phyloP scores from a whole-genome alignment of 2,797 vertebrate species.

The Micropoecilia bifurca region DNA sequence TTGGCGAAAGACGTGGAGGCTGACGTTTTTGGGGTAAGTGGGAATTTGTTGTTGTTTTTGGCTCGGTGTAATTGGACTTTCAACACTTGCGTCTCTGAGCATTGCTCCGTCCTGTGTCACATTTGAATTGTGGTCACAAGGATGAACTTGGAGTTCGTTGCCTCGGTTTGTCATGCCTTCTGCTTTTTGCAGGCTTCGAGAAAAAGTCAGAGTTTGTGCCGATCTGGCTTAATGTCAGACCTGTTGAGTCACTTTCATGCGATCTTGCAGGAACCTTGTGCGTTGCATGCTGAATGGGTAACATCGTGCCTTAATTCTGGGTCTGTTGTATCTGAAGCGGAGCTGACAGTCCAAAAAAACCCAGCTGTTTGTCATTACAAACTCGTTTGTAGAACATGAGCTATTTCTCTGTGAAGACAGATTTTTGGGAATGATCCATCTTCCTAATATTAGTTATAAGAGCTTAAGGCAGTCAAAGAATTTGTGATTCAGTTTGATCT shows the following conservation, averaged over 20 bases:
- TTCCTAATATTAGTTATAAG: neutral
- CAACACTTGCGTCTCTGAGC: slow-evolving; percentile 37
- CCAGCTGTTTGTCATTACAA: slow-evolving; percentile 44
- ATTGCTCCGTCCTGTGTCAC: slow-evolving; percentile 48
- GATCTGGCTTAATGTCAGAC: slow-evolving; percentile 23
- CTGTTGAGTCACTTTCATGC: slow-evolving; percentile 36
- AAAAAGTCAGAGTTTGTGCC: slow-evolving; percentile 29
- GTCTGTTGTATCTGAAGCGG: slow-evolving; percentile 54
- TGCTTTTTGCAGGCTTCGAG: slow-evolving; percentile 20
- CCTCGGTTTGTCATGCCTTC: slow-evolving; percentile 23
- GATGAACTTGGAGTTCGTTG: slow-evolving; percentile 18
- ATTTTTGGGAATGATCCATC: slow-evolving; percentile 10
- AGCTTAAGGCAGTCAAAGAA: neutral
- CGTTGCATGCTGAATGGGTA: slow-evolving; percentile 44
- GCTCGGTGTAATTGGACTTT: slow-evolving; percentile 60
- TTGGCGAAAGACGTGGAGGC: slow-evolving; percentile 64
- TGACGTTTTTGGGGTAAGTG: slow-evolving; percentile 80
- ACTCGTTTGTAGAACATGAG: slow-evolving; percentile 26
- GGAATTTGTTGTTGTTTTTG: slow-evolving; percentile 71
- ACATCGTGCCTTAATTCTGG: slow-evolving; percentile 57
- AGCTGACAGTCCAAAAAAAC: slow-evolving; percentile 46
- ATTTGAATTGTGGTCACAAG: slow-evolving; percentile 32
- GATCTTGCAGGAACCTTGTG: slow-evolving; percentile 17
- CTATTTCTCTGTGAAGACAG: slow-evolving; percentile 12
- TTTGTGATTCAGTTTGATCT: neutral